These are phyloP conservation scores for Drosophila rubida DNA, from an alignment of 2,888 invertebrate genomes.

Conservation along the genomic window DNA sequence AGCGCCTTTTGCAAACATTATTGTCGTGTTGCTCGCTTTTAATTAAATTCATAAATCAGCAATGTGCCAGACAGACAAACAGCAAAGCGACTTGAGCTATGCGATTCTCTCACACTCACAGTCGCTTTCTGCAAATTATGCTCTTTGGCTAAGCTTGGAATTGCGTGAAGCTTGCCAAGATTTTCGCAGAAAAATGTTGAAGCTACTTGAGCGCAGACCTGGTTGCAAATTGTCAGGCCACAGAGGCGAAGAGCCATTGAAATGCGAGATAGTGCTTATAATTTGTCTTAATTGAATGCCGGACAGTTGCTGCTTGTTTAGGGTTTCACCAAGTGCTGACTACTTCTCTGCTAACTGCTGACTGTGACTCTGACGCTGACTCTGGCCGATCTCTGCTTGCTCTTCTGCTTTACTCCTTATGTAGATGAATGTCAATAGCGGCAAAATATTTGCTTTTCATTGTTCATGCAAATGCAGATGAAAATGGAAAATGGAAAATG, in stretches of 20 bases:
- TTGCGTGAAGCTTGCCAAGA: constrained; percentile 65
- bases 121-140: constrained; percentile 34
- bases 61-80: constrained; percentile 13
- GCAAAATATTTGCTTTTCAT: constrained; percentile 80
- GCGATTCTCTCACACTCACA: constrained; percentile 35
- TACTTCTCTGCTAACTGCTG: constrained; percentile 11
- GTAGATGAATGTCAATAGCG: constrained; percentile 78
- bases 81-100: constrained; percentile 8
- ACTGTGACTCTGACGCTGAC: not conserved
- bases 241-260: constrained; percentile 55
- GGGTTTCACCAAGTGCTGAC: constrained; percentile 9
- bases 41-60: constrained; percentile 80
- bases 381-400: no score
- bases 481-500: constrained; percentile 46
- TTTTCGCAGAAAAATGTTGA: constrained; percentile 43
- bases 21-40: constrained; percentile 71
- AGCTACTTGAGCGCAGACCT: constrained; percentile 18
- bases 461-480: constrained; percentile 79
- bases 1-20: constrained; percentile 44
- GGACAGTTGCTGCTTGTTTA: constrained; percentile 3
- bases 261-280: constrained; percentile 70
- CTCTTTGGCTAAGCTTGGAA: constrained; percentile 44
- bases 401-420: constrained; percentile 37
- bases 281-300: constrained; percentile 77
- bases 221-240: constrained; percentile 46